Evolutionary conservation across 2,113 vertebrate genomes (phyloP).

Genomic region (Gnathonemus echidnorhynchus): DNA sequence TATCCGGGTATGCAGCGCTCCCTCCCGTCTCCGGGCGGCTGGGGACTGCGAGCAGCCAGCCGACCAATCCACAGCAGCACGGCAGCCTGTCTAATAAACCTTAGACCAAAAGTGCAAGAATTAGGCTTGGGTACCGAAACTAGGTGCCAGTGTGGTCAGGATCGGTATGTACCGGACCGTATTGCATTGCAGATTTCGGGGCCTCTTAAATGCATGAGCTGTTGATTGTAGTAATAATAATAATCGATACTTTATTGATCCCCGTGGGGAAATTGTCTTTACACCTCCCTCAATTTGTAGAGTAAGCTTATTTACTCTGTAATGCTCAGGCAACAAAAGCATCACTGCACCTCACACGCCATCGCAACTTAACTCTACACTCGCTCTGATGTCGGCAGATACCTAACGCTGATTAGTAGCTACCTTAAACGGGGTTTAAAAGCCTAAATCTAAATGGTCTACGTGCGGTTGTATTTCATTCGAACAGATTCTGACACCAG

Average conservation of each 20-base stretch:
- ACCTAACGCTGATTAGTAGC: not conserved
- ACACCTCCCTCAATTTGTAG: too few species aligned
- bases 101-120: not conserved
- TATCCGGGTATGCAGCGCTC: conserved; percentile 69
- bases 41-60: not conserved
- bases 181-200: not conserved
- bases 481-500: not conserved
- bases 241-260: too few species aligned
- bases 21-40: not conserved
- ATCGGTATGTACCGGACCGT: too few species aligned
- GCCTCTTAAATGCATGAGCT: not conserved
- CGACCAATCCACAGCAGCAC: not conserved
- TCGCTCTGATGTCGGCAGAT: not conserved
- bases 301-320: not conserved
- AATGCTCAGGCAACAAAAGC: not conserved
- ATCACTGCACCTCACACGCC: not conserved
- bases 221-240: not conserved
- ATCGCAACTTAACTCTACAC: not conserved
- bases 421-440: not conserved
- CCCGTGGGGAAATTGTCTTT: too few species aligned
- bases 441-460: not conserved
- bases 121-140: too few species aligned
- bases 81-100: not conserved
- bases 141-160: too few species aligned
- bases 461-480: not conserved